These are phyloP conservation scores for Tachycineta bicolor DNA, from an alignment of 2,113 vertebrate species.

Conservation along the genomic window DNA sequence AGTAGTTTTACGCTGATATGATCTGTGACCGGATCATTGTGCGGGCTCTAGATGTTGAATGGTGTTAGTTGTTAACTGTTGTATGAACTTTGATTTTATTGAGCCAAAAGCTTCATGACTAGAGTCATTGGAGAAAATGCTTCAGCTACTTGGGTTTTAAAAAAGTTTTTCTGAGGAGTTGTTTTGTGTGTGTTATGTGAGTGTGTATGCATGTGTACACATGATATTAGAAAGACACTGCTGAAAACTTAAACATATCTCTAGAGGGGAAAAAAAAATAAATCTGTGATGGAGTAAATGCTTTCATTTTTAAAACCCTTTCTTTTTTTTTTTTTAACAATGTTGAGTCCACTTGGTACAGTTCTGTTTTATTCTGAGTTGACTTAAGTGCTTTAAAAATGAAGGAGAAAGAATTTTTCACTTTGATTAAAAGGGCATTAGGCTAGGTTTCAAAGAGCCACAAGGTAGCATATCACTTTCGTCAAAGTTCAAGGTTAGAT, in stretches of 20 bases:
- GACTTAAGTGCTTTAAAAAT: conserved; percentile 9
- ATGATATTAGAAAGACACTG: not conserved
- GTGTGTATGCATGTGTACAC: no score
- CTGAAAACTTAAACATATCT: not conserved
- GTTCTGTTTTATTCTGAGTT: not conserved
- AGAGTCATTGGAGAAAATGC: not conserved
- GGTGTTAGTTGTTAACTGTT: not conserved
- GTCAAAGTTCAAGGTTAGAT: conserved; percentile 48
- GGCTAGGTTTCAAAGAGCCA: conserved; percentile 6
- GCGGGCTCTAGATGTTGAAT: not conserved
- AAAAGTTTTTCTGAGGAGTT: not conserved
- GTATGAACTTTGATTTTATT: not conserved
- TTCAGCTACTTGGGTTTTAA: not conserved
- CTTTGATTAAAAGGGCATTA: not conserved
- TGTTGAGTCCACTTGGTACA: not conserved
- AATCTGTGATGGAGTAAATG: not conserved
- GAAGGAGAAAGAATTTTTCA: not conserved
- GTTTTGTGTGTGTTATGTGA: not conserved
- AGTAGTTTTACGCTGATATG: not conserved
- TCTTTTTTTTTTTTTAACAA: not conserved
- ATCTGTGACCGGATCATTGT: not conserved
- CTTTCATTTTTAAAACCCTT: not conserved
- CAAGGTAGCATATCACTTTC: not conserved
- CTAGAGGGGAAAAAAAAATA: not conserved
- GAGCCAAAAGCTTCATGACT: not conserved